Evolutionary conservation across 2,113 vertebrate species (phyloP).

Genomic region (Eulemur macaco): DNA sequence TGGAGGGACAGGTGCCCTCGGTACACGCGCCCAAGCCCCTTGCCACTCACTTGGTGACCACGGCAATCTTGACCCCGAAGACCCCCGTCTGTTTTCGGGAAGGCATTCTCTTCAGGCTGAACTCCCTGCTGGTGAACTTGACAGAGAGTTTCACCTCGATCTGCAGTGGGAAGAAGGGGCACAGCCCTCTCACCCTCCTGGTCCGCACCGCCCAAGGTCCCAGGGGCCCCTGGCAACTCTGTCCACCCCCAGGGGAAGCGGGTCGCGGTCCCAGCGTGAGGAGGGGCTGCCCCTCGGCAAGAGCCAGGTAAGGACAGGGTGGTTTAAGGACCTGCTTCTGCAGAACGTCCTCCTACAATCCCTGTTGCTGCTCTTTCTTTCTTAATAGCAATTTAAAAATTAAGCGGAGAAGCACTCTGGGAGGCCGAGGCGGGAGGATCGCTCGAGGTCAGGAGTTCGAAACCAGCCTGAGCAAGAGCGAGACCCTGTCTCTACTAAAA

Average conservation of each 20-base stretch:
- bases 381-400: background rate
- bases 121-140: slow-evolving; percentile 98
- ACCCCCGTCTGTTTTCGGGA: slow-evolving; percentile 95
- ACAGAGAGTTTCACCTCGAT: slow-evolving; percentile 96
- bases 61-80: slow-evolving; percentile 96
- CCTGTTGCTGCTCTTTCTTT: background rate
- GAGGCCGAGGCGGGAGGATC: no score
- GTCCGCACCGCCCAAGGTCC: background rate
- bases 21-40: fast-evolving
- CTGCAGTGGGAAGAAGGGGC: slow-evolving; percentile 77
- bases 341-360: background rate
- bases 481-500: no score
- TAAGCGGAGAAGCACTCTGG: background rate
- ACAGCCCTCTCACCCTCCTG: background rate
- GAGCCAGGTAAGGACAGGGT: fast-evolving
- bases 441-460: no score
- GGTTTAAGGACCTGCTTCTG: background rate
- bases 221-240: background rate
- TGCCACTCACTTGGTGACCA: slow-evolving; percentile 95
- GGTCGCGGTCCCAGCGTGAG: background rate
- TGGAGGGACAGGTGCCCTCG: fast-evolving
- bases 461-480: no score
- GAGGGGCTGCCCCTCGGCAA: no score
- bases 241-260: background rate
- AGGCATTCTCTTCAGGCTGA: slow-evolving; percentile 96